phyloP scores from a whole-genome alignment of 2,113 vertebrate species.

The Lycocorax pyrrhopterus region DNA sequence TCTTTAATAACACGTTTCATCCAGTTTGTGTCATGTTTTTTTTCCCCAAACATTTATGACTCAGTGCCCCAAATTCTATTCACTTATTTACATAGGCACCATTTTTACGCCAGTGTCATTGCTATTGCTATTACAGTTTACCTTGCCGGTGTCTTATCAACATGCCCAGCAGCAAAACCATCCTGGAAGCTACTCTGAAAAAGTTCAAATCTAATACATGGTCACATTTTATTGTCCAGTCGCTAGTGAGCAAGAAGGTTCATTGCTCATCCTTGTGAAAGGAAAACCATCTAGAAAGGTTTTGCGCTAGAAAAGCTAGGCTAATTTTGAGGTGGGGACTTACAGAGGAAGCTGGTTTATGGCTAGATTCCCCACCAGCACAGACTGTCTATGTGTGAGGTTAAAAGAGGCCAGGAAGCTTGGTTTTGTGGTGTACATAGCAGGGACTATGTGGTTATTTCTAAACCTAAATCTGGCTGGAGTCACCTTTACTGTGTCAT shows the following conservation, averaged over 20 bases:
- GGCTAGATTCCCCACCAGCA: neutral
- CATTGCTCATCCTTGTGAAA: neutral
- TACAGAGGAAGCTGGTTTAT: neutral
- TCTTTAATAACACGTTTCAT: neutral
- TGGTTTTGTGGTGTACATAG: neutral
- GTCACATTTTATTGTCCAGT: neutral
- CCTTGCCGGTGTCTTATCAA: neutral
- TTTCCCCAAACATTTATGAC: neutral
- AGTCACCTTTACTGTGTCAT: neutral
- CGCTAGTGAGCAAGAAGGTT: neutral
- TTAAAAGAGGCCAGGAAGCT: neutral
- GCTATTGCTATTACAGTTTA: neutral
- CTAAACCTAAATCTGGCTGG: neutral
- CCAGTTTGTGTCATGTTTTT: neutral
- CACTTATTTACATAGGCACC: neutral
- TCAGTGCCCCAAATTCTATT: neutral
- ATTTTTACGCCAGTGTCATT: neutral
- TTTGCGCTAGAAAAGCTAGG: neutral
- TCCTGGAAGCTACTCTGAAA: neutral
- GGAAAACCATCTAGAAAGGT: neutral
- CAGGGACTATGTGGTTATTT: neutral
- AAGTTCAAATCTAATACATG: neutral
- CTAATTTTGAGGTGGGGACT: neutral
- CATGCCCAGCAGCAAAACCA: neutral
- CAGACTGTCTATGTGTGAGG: neutral